These are phyloP conservation scores for Champsocephalus esox DNA, from an alignment of 2,797 vertebrate species.

Conservation along the genomic window DNA sequence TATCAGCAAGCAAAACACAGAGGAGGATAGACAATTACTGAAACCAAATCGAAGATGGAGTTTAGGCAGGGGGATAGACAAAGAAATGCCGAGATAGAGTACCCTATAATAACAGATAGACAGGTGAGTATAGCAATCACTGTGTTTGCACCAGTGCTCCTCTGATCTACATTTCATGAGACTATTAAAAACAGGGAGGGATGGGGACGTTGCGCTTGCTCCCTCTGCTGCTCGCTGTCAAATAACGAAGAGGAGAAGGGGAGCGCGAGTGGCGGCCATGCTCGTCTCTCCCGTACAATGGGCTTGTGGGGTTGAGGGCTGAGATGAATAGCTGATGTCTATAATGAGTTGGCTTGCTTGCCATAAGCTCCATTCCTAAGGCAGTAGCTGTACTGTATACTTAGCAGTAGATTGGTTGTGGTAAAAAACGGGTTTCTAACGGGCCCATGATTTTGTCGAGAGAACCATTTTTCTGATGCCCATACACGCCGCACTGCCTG, in stretches of 20 bases:
- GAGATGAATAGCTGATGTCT: constrained; percentile 62
- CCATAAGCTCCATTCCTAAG: constrained; percentile 40
- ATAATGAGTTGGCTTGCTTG: constrained; percentile 56
- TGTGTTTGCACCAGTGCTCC: constrained; percentile 68
- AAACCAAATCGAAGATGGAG: constrained; percentile 35
- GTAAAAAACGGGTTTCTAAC: constrained; percentile 26
- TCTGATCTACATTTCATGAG: constrained; percentile 83
- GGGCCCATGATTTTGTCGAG: constrained; percentile 18
- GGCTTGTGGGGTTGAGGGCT: constrained; percentile 62
- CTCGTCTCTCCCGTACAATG: constrained; percentile 68
- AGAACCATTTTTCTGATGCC: constrained; percentile 38
- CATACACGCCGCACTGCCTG: constrained; percentile 28
- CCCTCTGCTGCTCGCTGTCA: constrained; percentile 67
- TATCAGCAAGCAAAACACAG: constrained; percentile 20
- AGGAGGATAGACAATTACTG: constrained; percentile 33
- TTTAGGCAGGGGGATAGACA: constrained; percentile 50
- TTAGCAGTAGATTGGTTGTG: constrained; percentile 27
- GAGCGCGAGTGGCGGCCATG: constrained; percentile 66
- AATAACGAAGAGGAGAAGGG: constrained; percentile 64
- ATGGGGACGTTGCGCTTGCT: constrained; percentile 65
- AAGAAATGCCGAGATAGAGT: constrained; percentile 50
- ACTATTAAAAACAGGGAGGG: constrained; percentile 71
- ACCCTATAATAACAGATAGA: constrained; percentile 40
- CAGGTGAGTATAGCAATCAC: constrained; percentile 62
- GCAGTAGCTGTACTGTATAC: constrained; percentile 33